Percentiles rank a stretch among this genome's conserved stretches.
phyloP scores from a whole-genome alignment of 2,113 vertebrate species.

The Typhlomys cinereus region DNA sequence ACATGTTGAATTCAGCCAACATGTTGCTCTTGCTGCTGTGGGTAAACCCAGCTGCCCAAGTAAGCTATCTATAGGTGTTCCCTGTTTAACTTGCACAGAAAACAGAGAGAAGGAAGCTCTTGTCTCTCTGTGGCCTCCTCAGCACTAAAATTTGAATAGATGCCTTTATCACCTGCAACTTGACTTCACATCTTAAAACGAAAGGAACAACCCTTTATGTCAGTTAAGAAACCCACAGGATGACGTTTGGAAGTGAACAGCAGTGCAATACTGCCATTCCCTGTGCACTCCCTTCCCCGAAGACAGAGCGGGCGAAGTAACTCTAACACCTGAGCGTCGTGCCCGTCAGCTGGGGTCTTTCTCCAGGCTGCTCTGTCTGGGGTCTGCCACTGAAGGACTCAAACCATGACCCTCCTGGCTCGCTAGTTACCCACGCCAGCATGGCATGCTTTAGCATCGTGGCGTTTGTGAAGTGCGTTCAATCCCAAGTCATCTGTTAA shows the following conservation, averaged over 20 bases:
- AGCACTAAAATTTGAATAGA: not conserved
- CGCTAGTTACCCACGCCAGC: not conserved
- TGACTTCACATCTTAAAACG: constrained; percentile 35
- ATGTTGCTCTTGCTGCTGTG: not conserved
- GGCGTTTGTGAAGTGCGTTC: not conserved
- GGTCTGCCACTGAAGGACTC: not conserved
- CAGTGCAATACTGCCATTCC: not conserved
- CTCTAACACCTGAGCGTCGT: not conserved
- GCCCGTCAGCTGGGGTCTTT: not conserved
- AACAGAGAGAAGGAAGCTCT: not conserved
- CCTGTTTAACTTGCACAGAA: not conserved
- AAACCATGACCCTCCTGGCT: not conserved
- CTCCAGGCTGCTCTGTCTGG: not conserved
- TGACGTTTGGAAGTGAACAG: not conserved
- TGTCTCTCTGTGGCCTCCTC: not conserved
- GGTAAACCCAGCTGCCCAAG: not conserved
- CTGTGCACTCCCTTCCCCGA: not conserved
- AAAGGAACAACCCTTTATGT: not conserved
- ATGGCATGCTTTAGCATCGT: rapidly evolving
- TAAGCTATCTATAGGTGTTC: not conserved
- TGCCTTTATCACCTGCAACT: too few relatives aligned
- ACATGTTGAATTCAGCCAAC: not conserved
- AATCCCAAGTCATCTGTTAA: not conserved
- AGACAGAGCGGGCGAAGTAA: not conserved
- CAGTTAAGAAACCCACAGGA: not conserved